Conservation (phyloP, 1,140 invertebrate species). For the Leptinotarsa undecemlineata region DNA sequence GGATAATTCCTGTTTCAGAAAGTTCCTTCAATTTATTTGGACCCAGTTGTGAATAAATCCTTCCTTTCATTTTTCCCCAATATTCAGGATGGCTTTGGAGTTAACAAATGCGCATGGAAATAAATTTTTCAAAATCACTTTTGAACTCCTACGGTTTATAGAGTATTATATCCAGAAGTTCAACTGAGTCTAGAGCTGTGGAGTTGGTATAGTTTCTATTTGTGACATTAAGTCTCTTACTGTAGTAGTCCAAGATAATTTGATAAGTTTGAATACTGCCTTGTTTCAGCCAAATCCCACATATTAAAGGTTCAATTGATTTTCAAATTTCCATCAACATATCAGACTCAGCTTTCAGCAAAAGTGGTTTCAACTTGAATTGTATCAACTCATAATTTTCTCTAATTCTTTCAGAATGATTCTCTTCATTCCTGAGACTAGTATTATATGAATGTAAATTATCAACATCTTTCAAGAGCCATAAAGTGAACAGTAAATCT, state of each 20-base stretch:
- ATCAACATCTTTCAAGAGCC: conserved; percentile 38
- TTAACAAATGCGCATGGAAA: conserved; percentile 44
- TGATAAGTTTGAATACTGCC: conserved; percentile 44
- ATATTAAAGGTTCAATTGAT: conserved; percentile 41
- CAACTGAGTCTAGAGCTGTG: conserved; percentile 33
- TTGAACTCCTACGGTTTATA: conserved; percentile 34
- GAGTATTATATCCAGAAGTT: conserved; percentile 36
- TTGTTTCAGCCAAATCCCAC: conserved; percentile 42
- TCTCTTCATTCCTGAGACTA: conserved; percentile 29
- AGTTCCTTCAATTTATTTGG: conserved; percentile 49
- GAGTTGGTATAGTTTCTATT: conserved; percentile 31
- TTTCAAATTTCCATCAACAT: conserved; percentile 37
- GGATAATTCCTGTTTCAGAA: conserved; percentile 42
- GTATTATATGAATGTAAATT: conserved; percentile 26
- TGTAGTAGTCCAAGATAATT: conserved; percentile 48
- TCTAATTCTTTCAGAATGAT: conserved; percentile 30
- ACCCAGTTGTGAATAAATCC: conserved; percentile 51
- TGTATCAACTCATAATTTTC: conserved; percentile 43
- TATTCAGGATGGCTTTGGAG: conserved; percentile 46
- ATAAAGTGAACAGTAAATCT: conserved; percentile 32
- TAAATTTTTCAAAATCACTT: conserved; percentile 47
- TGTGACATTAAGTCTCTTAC: conserved; percentile 46
- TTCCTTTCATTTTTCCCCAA: conserved; percentile 50
- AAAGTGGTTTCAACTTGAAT: conserved; percentile 36
- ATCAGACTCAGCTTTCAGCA: conserved; percentile 27